Evolutionary conservation across 2,888 invertebrate genomes (phyloP), one percentile per base, ranked within the genome.

Genomic region (Lagria hirta): DNA sequence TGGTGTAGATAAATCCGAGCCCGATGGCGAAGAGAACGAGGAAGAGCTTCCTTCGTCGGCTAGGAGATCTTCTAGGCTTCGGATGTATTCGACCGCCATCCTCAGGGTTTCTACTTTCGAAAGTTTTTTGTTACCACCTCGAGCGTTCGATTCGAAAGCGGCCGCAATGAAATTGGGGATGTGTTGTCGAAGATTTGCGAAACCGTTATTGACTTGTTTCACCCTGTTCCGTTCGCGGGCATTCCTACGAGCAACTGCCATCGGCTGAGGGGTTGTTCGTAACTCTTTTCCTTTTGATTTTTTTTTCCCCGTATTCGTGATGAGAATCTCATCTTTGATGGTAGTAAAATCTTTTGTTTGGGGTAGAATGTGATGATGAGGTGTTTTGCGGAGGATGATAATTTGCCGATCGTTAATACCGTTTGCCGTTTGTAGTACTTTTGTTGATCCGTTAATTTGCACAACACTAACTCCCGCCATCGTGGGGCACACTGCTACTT

Each of bases 181-280:
- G 65, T 89, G 90, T 58, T 88, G 86, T 11, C 92, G 78, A 1
- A 93, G 73, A n/a, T 86, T 86, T 0, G 90, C 88, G 68, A 92
- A 93, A 10, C 92, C 93, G 62, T 90, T 88, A 72, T 92, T 92
- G 14, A 92, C 91, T 78, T 92, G 91, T 57, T 92, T 89, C 5
- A 94, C 94, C 46, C 95, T 80, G 72, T 94, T 94, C 11, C 95
- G 75, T 77, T 95, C 95, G 35, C 95, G 80, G 48, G 93, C 94
- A 74, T 95, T 96, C 62, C 95, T 75, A 26, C 93, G 76, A 0
- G 91, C 91, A 4, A 92, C 91, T 0, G 92, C 86, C 12, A 88
- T 80, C 0, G 87, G 88, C 32, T 84, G 84, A 2, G 87, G 83
- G 58, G 75, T 57, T 20, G 61, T 45, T 45, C 60, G 57, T 18